Evolutionary conservation across 2,113 vertebrate species (phyloP).

Genomic region (Archocentrus centrarchus): DNA sequence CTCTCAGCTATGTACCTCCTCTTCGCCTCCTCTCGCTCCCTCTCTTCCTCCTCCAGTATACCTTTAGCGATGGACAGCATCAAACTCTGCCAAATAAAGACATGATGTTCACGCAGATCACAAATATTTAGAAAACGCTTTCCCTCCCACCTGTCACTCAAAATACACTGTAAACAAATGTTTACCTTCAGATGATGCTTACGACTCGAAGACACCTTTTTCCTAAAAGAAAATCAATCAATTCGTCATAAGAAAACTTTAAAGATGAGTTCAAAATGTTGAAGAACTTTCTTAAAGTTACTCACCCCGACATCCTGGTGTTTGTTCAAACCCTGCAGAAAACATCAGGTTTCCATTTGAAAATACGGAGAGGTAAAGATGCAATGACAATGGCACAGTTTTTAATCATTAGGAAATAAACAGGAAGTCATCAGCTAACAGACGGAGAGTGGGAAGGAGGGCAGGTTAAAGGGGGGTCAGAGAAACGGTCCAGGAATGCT

Average conservation of each 20-base stretch:
- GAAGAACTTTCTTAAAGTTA: constrained; percentile 2
- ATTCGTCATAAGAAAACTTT: not conserved
- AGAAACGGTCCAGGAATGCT: constrained; percentile 12
- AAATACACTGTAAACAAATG: no score
- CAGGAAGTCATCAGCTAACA: not conserved
- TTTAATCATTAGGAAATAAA: not conserved
- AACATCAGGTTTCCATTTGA: not conserved
- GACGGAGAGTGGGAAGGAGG: not conserved
- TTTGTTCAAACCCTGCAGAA: constrained; percentile 55
- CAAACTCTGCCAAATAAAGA: constrained; percentile 84
- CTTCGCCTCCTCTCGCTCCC: constrained; percentile 84
- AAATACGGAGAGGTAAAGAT: not conserved
- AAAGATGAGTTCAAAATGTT: not conserved
- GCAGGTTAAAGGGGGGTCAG: not conserved
- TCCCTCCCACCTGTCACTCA: no score
- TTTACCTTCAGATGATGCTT: constrained; percentile 93
- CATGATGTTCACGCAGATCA: not conserved
- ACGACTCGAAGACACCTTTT: constrained; percentile 93
- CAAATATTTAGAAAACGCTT: accelerated
- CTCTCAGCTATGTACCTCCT: constrained; percentile 86
- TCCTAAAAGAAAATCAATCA: constrained; percentile 56
- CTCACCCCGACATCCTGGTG: constrained; percentile 81
- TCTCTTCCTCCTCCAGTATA: constrained; percentile 87
- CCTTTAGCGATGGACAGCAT: constrained; percentile 93
- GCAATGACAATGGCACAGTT: not conserved